Base-by-base conservation (phyloP, 2,888 invertebrate species). In the Caenorhabditis sp. region DNA sequence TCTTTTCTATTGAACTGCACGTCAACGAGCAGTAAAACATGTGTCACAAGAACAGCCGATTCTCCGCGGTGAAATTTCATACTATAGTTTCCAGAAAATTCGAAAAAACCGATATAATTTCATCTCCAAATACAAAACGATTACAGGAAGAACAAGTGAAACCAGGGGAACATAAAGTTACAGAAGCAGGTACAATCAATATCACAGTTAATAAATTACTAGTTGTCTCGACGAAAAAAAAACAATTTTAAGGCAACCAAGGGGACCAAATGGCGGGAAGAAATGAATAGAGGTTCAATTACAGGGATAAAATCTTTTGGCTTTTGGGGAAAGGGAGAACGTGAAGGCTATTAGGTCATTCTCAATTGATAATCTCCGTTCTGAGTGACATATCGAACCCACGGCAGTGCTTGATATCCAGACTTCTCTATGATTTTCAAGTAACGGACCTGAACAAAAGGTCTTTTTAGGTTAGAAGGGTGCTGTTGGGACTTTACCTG, bases 311-410 rank as follows among this genome's bases (percentile, higher is more conserved):
- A 26, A 26, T 4, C 47, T 68, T 76, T 56, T 56, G 51, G 28
- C 22, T 26, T 35, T 31, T 19, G 26, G 54, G 28, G 16, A n/a
- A 49, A 19, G n/a, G 7, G 56, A 26, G n/a, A 31, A 5, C 28
- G n/a, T 19, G 26, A 24, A 10, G 26, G 1, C 8, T 70, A 68
- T 72, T 75, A 88, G 61, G 80, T 86, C 89, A 90, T 98, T 93
- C 98, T 95, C 87, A 98, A 94, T 93, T 98, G 98, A 93, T 99
- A 98, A 93, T 99, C 98, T 72, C 98, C 98, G 93, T 98, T 98
- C 93, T 98, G 98, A 58, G 98, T 99, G 86, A 99, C 98, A 93
- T 99, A 99, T 19, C 98, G 94, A 10, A 98, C 98, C 98, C 98
- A 98, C 0, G 98, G 98, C 86, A 99, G 93, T 0, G 98, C 98